These are phyloP conservation scores for Pediacus dermestoides DNA, from an alignment of 2,888 invertebrate species.

Conservation along the genomic window DNA sequence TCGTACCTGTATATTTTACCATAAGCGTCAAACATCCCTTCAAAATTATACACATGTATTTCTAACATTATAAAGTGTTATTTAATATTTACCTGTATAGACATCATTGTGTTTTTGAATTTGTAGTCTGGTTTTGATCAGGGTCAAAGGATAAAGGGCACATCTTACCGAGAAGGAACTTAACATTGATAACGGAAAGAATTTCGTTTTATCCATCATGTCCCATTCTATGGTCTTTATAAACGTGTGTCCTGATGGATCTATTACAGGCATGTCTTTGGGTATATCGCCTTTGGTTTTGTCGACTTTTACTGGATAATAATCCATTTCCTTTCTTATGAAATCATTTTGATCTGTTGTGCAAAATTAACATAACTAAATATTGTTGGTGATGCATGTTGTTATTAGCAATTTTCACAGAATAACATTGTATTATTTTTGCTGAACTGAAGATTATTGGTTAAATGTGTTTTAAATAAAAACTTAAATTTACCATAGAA, in stretches of 20 bases:
- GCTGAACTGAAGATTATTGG: too few species aligned
- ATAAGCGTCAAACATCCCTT: conserved; percentile 81
- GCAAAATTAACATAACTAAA: too few species aligned
- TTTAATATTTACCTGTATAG: conserved; percentile 61
- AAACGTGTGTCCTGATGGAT: conserved; percentile 44
- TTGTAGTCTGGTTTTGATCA: conserved; percentile 93
- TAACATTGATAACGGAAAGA: conserved; percentile 86
- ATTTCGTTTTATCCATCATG: conserved; percentile 96
- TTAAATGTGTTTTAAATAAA: too few species aligned
- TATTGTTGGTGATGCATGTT: too few species aligned
- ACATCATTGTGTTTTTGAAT: conserved; percentile 78
- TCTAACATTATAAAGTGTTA: neutral
- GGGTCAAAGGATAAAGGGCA: conserved; percentile 85
- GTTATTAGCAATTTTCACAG: too few species aligned
- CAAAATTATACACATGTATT: conserved; percentile 23
- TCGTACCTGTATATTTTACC: conserved; percentile 80
- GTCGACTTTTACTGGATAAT: too few species aligned
- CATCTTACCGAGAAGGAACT: conserved; percentile 77
- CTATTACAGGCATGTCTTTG: too few species aligned
- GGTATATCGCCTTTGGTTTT: too few species aligned
- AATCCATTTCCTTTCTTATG: too few species aligned
- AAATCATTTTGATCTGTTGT: too few species aligned
- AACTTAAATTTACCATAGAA: too few species aligned
- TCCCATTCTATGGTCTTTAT: conserved; percentile 93
- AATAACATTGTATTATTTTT: too few species aligned